Conservation (phyloP, 2,113 vertebrate genomes). For the Parotia lawesii region DNA sequence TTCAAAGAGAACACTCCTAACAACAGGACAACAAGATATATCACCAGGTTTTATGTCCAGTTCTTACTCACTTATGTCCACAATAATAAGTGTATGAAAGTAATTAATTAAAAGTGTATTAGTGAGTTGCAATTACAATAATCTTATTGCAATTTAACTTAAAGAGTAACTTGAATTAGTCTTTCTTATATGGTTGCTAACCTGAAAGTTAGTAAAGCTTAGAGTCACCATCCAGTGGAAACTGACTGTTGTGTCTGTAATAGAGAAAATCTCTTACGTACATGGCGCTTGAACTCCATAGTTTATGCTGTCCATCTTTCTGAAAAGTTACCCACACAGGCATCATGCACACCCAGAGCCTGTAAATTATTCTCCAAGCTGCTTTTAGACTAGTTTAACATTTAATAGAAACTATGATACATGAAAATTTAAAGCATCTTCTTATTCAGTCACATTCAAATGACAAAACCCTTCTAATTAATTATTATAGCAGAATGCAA, state of each 20-base stretch:
- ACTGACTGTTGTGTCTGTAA: neutral
- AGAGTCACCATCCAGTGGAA: neutral
- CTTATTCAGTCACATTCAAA: neutral
- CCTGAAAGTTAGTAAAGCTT: neutral
- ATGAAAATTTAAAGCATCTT: neutral
- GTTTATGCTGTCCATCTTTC: neutral
- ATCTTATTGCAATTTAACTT: neutral
- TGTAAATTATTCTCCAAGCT: neutral
- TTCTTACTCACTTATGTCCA: neutral
- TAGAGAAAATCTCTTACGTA: neutral
- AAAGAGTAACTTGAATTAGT: neutral
- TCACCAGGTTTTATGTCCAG: neutral
- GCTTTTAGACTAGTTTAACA: neutral
- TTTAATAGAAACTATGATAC: neutral
- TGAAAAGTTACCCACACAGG: neutral
- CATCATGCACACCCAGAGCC: neutral
- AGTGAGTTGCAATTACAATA: neutral
- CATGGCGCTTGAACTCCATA: neutral
- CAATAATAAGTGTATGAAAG: neutral
- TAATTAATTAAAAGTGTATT: neutral
- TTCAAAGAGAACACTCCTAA: neutral
- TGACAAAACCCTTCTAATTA: neutral
- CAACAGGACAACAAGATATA: neutral
- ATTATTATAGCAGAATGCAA: neutral
- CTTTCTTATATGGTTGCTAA: neutral